Evolutionary conservation across 2,888 invertebrate genomes (phyloP), one percentile per base, ranked within the genome.

Genomic region (Pristionchus mayeri): DNA sequence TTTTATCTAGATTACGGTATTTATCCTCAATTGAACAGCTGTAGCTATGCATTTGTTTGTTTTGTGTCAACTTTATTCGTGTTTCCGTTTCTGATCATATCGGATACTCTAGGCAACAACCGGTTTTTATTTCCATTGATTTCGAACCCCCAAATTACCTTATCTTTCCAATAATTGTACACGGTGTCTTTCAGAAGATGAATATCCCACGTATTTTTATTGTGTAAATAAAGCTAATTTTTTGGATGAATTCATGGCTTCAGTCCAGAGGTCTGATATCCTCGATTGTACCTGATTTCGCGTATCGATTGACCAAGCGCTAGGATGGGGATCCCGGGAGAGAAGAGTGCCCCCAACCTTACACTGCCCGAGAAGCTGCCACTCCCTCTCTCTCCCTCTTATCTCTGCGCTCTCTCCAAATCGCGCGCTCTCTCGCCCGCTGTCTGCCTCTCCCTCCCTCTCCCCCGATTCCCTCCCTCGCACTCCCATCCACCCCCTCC

Each of bases 311-410:
- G 21, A 4, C 30, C 11, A 57, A 40, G 40, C 40, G 37, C 6
- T 11, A 75, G 40, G 40, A 21, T n/a, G 16, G n/a, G 2, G 44
- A 40, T 40, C 40, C n/a, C n/a, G 63, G 34, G 63, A 63, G 63
- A 18, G 63, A 4, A 34, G 50, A 54, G 52, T 79, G 37, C 44
- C 79, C 79, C 44, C 79, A 79, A 24, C 79, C 79, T 54, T 79
- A 50, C 79, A 50, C 79, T 54, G 27, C 16, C 16, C 54, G n/a
- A 21, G 76, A 76, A 50, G 30, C 21, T 44, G 30, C 44, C 34
- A n/a, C 21, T 3, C n/a, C n/a, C n/a, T n/a, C n/a, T n/a, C n/a
- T n/a, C n/a, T n/a, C n/a, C n/a, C n/a, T n/a, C n/a, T n/a, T n/a
- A n/a, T n/a, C n/a, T n/a, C n/a, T 21, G 3, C 60, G 16, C 60